These are phyloP conservation scores for Xenopus tropicalis DNA, from an alignment of 2,113 vertebrate genomes.

Conservation along the genomic window UCB_Xtro_10.0 CM004447.2:82622001-82622500, in stretches of 20 bases:
- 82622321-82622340: conserved; percentile 65
- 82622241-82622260: conserved; percentile 47
- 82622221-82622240: conserved; percentile 58
- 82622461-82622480: conserved; percentile 93
- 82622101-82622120: too few relatives aligned
- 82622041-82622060: too few relatives aligned
- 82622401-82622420: conserved; percentile 71
- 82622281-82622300: conserved; percentile 59
- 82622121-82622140: too few relatives aligned
- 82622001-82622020: too few relatives aligned
- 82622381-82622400: conserved; percentile 62
- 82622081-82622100: too few relatives aligned
- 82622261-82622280: conserved; percentile 48
- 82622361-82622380: conserved; percentile 60
- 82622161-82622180: too few relatives aligned
- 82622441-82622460: conserved; percentile 77
- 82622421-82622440: conserved; percentile 76
- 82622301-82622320: conserved; percentile 65
- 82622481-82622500: conserved; percentile 89
- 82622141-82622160: too few relatives aligned
- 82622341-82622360: conserved; percentile 59
- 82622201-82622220: conserved; percentile 40
- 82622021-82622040: too few relatives aligned
- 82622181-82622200: not conserved
- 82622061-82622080: too few relatives aligned